These are phyloP conservation scores for Pangasianodon hypophthalmus DNA, from an alignment of 2,113 vertebrate genomes.

Conservation along the genomic window DNA sequence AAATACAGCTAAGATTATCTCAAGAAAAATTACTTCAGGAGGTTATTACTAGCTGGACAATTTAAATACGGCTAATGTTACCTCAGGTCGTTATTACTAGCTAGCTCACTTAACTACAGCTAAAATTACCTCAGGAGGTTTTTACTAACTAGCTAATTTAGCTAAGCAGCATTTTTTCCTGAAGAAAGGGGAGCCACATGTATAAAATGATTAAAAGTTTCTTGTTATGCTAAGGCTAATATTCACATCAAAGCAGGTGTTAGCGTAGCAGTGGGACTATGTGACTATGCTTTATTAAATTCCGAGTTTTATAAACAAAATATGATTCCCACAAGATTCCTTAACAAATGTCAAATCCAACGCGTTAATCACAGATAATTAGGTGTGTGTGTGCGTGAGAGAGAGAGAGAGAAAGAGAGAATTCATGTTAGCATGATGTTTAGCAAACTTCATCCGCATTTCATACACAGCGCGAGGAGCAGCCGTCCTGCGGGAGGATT, in stretches of 20 bases:
- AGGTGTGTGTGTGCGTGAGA: neutral
- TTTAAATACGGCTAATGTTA: neutral
- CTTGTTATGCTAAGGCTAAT: neutral
- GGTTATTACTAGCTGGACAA: neutral
- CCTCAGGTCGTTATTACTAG: neutral
- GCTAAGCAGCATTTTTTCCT: neutral
- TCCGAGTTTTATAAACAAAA: neutral
- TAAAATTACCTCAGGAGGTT: too few relatives aligned
- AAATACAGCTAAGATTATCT: neutral
- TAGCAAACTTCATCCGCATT: neutral
- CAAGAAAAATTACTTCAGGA: neutral
- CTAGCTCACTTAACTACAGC: neutral
- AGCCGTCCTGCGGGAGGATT: constrained; percentile 29
- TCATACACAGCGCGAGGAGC: neutral
- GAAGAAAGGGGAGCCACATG: neutral
- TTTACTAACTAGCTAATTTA: neutral
- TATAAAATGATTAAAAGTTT: neutral
- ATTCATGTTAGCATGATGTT: neutral
- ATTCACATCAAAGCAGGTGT: neutral
- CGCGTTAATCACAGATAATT: constrained; percentile 3
- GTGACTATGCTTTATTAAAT: constrained; percentile 1
- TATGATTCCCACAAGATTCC: neutral
- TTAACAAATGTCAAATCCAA: neutral
- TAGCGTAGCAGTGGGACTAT: neutral
- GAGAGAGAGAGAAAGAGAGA: neutral